Evolutionary conservation across 1,140 invertebrate genomes (phyloP).

Genomic region (Mactra quadrangularis): DNA sequence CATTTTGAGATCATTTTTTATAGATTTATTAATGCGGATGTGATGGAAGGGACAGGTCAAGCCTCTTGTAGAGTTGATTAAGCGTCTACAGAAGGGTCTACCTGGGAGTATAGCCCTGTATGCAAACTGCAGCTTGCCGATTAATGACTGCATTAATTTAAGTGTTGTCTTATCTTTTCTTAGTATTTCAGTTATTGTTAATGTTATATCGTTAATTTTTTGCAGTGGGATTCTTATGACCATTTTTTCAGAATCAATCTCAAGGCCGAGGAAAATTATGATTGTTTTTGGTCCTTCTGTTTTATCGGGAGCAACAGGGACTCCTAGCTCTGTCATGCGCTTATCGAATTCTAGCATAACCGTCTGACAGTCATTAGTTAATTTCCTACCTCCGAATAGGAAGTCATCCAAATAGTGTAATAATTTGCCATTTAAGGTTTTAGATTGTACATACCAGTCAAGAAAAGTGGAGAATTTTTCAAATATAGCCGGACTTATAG

Average conservation of each 20-base stretch:
- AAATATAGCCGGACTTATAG: slow-evolving; percentile 42
- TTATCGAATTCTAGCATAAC: background rate
- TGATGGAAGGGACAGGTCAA: slow-evolving; percentile 48
- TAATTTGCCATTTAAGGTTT: background rate
- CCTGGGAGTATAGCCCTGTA: slow-evolving; percentile 43
- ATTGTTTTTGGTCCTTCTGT: background rate
- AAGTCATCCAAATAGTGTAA: slow-evolving; percentile 21
- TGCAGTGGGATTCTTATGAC: background rate
- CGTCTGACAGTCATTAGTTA: background rate
- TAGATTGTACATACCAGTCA: background rate
- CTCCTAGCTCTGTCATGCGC: background rate
- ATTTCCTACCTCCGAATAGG: background rate
- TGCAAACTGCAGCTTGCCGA: slow-evolving; percentile 56
- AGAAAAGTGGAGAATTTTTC: slow-evolving; percentile 52
- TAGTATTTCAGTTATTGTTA: background rate
- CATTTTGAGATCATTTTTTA: slow-evolving; percentile 2
- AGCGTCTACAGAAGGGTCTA: slow-evolving; percentile 35
- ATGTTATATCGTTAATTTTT: no score
- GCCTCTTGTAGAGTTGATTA: slow-evolving; percentile 54
- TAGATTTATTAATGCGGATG: background rate
- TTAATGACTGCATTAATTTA: slow-evolving; percentile 46
- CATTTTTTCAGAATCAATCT: slow-evolving; percentile 1
- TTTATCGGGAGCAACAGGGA: slow-evolving; percentile 36
- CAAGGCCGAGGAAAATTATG: slow-evolving; percentile 24
- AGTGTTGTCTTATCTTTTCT: background rate